Percentiles rank a stretch among this genome's conserved stretches.
These are phyloP conservation scores for Cosmorhoe ocellata DNA, from an alignment of 2,888 invertebrate species.

Conservation along the genomic window DNA sequence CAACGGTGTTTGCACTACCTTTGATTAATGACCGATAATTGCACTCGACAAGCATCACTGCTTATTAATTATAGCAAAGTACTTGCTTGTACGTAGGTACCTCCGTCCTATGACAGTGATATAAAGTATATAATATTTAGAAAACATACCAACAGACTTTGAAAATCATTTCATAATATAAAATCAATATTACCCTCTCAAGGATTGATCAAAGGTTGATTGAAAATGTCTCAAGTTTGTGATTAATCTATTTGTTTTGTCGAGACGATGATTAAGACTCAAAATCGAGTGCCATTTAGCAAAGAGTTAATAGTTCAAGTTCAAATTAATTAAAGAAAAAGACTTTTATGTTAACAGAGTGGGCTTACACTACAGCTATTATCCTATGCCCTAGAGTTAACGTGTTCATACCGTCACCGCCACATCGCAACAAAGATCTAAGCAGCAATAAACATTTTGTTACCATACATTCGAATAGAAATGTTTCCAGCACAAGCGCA, in stretches of 20 bases:
- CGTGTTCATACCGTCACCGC: not conserved
- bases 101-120: no score
- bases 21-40: constrained; percentile 54
- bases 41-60: constrained; percentile 39
- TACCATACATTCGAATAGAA: constrained; percentile 27
- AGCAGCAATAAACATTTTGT: constrained; percentile 25
- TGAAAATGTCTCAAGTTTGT: constrained; percentile 22
- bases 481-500: constrained; percentile 38
- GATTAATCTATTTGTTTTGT: constrained; percentile 22
- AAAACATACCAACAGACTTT: no score
- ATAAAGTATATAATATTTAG: no score
- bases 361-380: no score
- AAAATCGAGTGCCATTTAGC: no score
- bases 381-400: not conserved
- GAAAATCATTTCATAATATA: no score
- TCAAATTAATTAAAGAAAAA: no score
- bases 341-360: no score
- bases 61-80: no score
- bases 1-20: constrained; percentile 34
- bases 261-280: not conserved
- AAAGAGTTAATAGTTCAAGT: no score
- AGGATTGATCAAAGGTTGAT: constrained; percentile 22
- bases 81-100: no score
- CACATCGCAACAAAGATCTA: constrained; percentile 9
- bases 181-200: no score